A percentile compares a stretch with the other conserved stretches of the same genome.
phyloP scores from a whole-genome alignment of 1,140 invertebrate genomes.

The Lordiphosa stackelbergi region DNA sequence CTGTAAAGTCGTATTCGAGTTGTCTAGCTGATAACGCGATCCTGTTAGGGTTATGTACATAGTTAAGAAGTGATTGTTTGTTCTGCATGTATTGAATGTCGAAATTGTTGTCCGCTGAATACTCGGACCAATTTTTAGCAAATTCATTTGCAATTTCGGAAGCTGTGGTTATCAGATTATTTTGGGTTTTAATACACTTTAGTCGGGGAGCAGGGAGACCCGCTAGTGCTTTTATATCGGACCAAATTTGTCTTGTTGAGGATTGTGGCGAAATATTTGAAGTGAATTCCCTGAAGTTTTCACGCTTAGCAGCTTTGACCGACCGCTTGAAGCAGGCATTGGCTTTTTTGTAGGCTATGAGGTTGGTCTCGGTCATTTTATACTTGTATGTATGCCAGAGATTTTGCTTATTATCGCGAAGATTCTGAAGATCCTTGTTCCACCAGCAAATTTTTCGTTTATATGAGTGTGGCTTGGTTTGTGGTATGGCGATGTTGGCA shows the following conservation, averaged over 20 bases:
- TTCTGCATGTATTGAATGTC: no score
- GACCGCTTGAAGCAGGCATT: slow-evolving; percentile 7
- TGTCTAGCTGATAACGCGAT: no score
- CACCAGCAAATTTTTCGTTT: slow-evolving; percentile 12
- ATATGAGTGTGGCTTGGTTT: slow-evolving; percentile 8
- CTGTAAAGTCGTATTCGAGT: no score
- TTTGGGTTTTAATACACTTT: slow-evolving; percentile 5
- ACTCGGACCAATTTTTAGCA: no score
- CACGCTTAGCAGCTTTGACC: slow-evolving; percentile 14
- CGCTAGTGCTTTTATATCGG: slow-evolving; percentile 16
- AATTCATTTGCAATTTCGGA: slow-evolving; percentile 16
- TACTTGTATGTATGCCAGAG: slow-evolving; percentile 7
- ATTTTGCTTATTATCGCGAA: slow-evolving; percentile 15
- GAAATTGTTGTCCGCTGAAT: no score
- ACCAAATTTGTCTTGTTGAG: slow-evolving; percentile 18
- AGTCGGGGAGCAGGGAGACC: slow-evolving; percentile 6
- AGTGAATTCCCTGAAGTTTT: slow-evolving; percentile 14
- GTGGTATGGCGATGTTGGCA: slow-evolving; percentile 10
- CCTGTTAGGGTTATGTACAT: no score
- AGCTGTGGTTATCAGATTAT: slow-evolving; percentile 4
- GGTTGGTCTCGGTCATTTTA: slow-evolving; percentile 4
- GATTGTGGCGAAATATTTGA: slow-evolving; percentile 6
- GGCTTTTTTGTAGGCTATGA: slow-evolving; percentile 5
- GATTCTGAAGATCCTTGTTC: slow-evolving; percentile 7
- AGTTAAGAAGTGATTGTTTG: no score